Evolutionary conservation across 2,797 vertebrate species (phyloP).

Genomic region (Anguilla marmorata): DNA sequence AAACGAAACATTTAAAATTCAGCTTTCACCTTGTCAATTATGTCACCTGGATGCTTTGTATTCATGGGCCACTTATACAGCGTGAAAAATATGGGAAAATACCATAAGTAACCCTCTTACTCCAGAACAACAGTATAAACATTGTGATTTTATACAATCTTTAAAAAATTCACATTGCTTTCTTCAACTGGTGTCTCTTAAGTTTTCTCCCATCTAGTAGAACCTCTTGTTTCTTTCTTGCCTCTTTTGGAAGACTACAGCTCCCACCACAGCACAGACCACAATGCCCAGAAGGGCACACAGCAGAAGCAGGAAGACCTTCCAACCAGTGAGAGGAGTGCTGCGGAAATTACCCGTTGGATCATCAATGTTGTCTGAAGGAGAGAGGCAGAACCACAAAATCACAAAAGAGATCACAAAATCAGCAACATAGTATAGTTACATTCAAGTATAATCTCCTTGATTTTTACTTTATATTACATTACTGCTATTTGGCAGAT

Average conservation of each 20-base stretch:
- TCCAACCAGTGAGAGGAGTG: constrained; percentile 93
- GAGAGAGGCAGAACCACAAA: neutral
- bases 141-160: constrained; percentile 62
- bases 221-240: constrained; percentile 98
- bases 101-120: constrained; percentile 29
- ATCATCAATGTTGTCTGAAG: constrained; percentile 91
- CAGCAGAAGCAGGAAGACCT: constrained; percentile 91
- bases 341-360: constrained; percentile 93
- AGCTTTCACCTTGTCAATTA: neutral
- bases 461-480: neutral
- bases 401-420: neutral
- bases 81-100: neutral
- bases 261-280: constrained; percentile 91
- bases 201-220: constrained; percentile 70
- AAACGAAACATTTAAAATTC: neutral
- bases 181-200: constrained; percentile 41
- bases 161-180: constrained; percentile 70
- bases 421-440: neutral
- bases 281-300: constrained; percentile 92
- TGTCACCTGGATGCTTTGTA: neutral
- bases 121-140: constrained; percentile 62
- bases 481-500: neutral
- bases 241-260: constrained; percentile 95
- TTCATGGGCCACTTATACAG: neutral
- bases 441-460: neutral